Conservation (phyloP, 2,888 invertebrate genomes). For the Danaus chrysippus region DNA sequence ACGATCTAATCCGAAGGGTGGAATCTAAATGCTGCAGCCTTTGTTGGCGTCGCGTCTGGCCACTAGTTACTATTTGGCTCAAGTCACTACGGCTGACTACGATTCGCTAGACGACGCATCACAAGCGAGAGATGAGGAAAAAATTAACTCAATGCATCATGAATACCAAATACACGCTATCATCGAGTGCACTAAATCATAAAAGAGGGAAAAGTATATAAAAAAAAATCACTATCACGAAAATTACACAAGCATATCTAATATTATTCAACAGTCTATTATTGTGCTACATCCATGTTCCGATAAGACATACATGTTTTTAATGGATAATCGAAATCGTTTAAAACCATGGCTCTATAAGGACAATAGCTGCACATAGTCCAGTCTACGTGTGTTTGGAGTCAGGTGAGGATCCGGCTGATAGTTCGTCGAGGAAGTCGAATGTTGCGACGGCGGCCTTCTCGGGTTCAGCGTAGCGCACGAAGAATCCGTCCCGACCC, state of each 20-base stretch:
- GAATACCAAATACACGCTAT: neutral
- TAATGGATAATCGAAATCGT: too few relatives aligned
- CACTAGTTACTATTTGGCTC: conserved; percentile 61
- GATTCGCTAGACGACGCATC: conserved; percentile 33
- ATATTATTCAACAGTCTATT: too few relatives aligned
- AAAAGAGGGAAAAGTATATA: neutral
- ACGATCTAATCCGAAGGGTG: conserved; percentile 45
- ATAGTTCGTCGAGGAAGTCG: conserved; percentile 87
- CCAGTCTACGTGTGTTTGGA: conserved; percentile 51
- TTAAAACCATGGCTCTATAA: neutral
- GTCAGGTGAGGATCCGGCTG: conserved; percentile 65
- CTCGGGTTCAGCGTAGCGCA: conserved; percentile 87
- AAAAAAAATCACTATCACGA: neutral
- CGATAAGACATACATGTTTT: neutral
- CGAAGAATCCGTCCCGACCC: conserved; percentile 87
- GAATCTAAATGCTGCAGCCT: conserved; percentile 66
- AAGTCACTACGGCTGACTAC: conserved; percentile 46
- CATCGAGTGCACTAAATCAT: conserved; percentile 1
- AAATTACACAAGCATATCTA: conserved; percentile 4
- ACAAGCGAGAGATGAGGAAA: conserved; percentile 35
- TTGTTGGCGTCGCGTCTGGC: conserved; percentile 50
- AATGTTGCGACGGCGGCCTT: conserved; percentile 88
- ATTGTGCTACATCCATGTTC: neutral
- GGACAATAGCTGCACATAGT: neutral
- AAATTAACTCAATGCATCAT: conserved; percentile 29